These are phyloP conservation scores for Varanus salvator DNA, from an alignment of 2,113 vertebrate genomes.

Conservation along the genomic window DNA sequence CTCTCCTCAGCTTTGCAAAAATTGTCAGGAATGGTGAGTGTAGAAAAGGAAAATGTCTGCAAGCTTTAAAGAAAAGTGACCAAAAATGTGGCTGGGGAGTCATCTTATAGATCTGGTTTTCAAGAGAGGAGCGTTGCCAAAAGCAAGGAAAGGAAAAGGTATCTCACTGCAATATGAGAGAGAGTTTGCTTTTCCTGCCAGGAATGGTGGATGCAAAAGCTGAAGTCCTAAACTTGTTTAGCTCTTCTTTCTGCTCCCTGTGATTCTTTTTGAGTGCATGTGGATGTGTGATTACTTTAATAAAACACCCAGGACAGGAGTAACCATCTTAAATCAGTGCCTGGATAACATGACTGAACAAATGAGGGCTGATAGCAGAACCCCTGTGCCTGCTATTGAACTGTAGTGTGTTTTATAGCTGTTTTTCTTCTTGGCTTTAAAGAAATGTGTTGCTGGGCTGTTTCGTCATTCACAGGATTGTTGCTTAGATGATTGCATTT, in stretches of 20 bases:
- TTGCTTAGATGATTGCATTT: neutral
- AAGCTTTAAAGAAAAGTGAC: too few relatives aligned
- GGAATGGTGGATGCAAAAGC: too few relatives aligned
- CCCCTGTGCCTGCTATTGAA: neutral
- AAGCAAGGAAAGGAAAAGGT: too few relatives aligned
- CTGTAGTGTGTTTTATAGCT: slow-evolving; percentile 1
- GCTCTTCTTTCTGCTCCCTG: too few relatives aligned
- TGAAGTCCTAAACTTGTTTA: too few relatives aligned
- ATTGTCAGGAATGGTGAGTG: too few relatives aligned
- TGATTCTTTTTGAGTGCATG: neutral
- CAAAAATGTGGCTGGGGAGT: too few relatives aligned
- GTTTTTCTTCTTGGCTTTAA: neutral
- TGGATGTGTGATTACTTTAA: neutral
- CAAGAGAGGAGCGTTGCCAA: too few relatives aligned
- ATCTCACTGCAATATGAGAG: too few relatives aligned
- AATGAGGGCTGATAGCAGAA: neutral
- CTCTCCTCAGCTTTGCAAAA: too few relatives aligned
- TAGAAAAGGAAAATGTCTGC: too few relatives aligned
- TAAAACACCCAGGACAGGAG: neutral
- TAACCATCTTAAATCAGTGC: neutral
- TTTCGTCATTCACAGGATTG: neutral
- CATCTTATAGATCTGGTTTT: too few relatives aligned
- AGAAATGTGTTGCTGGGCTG: neutral
- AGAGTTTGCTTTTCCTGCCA: neutral
- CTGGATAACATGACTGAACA: neutral